Conservation (phyloP, 2,113 vertebrate genomes). For the Hemichromis elongatus region DNA sequence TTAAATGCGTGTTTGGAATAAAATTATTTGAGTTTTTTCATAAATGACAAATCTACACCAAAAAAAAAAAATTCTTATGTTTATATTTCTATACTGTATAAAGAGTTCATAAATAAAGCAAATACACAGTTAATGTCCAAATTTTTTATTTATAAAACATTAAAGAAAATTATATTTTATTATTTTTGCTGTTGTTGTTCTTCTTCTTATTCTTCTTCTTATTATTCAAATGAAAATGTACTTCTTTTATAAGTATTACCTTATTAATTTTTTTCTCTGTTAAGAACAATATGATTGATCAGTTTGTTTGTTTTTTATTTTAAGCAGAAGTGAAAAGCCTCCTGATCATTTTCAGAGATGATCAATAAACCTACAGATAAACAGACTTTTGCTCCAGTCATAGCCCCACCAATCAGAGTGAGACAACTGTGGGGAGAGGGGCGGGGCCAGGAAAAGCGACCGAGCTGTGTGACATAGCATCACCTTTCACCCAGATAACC, state of each 20-base stretch:
- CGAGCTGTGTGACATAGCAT: neutral
- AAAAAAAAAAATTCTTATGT: neutral
- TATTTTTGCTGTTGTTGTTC: too few species aligned
- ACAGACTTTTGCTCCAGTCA: neutral
- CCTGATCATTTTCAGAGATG: neutral
- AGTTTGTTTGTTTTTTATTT: neutral
- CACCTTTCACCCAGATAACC: conserved; percentile 13
- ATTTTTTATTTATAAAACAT: neutral
- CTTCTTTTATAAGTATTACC: neutral
- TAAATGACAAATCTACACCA: neutral
- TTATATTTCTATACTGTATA: neutral
- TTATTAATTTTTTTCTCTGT: neutral
- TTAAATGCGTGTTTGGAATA: neutral
- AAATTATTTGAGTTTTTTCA: neutral
- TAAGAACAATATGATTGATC: neutral
- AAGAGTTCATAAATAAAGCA: neutral
- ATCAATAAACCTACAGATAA: neutral
- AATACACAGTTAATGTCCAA: neutral
- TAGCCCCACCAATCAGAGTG: neutral
- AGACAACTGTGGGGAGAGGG: neutral
- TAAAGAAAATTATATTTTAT: too few species aligned
- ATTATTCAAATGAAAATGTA: neutral
- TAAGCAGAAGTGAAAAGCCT: neutral
- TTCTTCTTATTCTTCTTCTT: neutral
- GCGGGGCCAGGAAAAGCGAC: neutral